Evolutionary conservation across 2,797 vertebrate genomes (phyloP).

Genomic region (Trachurus trachurus): DNA sequence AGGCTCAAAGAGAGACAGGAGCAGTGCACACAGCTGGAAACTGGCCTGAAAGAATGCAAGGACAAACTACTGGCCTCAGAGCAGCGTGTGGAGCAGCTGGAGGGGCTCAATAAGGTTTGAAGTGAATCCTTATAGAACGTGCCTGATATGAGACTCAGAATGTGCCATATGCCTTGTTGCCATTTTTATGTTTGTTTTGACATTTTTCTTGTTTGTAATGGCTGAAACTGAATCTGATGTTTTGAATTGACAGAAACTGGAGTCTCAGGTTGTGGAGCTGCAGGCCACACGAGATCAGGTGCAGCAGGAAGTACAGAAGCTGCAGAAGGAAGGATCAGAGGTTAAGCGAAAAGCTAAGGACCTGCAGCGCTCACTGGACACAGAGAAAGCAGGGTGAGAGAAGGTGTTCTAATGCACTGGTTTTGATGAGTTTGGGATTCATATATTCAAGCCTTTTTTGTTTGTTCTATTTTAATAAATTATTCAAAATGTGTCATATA

Average conservation of each 20-base stretch:
- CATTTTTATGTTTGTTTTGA: background rate
- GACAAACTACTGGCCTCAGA: constrained; percentile 92
- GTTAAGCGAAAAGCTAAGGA: constrained; percentile 88
- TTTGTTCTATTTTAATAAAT: background rate
- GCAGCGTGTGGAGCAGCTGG: constrained; percentile 90
- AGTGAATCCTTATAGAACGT: background rate
- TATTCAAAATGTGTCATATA: background rate
- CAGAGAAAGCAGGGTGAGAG: constrained; percentile 91
- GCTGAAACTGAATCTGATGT: constrained; percentile 1
- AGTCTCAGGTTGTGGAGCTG: constrained; percentile 88
- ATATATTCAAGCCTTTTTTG: background rate
- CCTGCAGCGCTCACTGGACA: constrained; percentile 87
- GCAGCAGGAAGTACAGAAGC: constrained; percentile 88
- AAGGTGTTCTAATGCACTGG: background rate
- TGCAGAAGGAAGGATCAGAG: constrained; percentile 87
- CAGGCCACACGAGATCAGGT: constrained; percentile 87
- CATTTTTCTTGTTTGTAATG: background rate
- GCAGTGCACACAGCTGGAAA: constrained; percentile 91
- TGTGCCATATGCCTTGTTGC: background rate
- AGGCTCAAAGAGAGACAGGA: constrained; percentile 93
- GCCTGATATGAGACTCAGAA: background rate
- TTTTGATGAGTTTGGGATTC: background rate
- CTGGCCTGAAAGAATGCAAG: constrained; percentile 91
- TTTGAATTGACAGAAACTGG: constrained; percentile 89
- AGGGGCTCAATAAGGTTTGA: constrained; percentile 91